These are phyloP conservation scores for Panagrolaimus sp. DNA, from an alignment of 1,140 invertebrate species.

Conservation along the genomic window DNA sequence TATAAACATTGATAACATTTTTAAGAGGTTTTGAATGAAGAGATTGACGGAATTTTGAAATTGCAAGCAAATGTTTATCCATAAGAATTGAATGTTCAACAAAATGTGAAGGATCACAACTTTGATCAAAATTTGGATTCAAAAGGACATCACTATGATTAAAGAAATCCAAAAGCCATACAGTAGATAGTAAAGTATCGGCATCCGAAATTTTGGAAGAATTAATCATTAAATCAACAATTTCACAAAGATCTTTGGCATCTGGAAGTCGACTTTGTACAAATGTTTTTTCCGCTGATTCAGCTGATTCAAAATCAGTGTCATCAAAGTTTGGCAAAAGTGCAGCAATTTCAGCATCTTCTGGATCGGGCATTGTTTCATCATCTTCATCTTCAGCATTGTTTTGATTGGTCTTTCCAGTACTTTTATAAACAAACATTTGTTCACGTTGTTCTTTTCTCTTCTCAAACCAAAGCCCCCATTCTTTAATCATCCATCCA, in stretches of 20 bases:
- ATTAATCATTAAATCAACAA: background rate
- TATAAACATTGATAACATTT: constrained; percentile 72
- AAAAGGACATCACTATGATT: constrained; percentile 1
- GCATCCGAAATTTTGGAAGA: background rate
- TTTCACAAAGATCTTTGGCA: constrained; percentile 18
- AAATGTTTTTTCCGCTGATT: background rate
- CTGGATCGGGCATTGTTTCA: constrained; percentile 23
- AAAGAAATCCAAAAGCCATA: constrained; percentile 18
- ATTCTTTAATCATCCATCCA: constrained; percentile 34
- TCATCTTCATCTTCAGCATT: constrained; percentile 68
- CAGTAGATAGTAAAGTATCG: constrained; percentile 10
- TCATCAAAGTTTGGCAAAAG: constrained; percentile 34
- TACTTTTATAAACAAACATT: constrained; percentile 75
- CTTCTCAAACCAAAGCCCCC: constrained; percentile 62
- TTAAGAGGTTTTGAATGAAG: background rate
- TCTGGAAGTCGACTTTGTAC: background rate
- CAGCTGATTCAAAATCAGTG: background rate
- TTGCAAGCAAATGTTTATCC: constrained; percentile 2
- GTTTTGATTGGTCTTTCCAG: constrained; percentile 63
- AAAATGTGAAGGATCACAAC: background rate
- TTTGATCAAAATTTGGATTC: background rate
- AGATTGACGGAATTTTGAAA: constrained; percentile 9
- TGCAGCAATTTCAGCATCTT: constrained; percentile 21
- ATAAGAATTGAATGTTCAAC: background rate
- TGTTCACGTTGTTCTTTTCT: constrained; percentile 70